Base-by-base conservation (phyloP, 2,888 invertebrate genomes). In the Microctonus hyperodae region DNA sequence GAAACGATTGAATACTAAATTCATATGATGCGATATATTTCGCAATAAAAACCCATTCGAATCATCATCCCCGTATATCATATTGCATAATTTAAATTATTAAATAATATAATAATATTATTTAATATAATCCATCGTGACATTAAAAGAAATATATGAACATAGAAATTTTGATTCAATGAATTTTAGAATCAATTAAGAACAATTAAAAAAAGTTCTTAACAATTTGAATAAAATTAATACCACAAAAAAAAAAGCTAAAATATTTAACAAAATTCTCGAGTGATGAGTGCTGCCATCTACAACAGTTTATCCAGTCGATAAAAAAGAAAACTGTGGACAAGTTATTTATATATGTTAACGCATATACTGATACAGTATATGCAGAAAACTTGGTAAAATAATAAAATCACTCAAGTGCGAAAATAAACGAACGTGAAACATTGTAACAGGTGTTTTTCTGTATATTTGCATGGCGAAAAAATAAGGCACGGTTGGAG, bases 381-480 rank as follows among this genome's bases (percentile, higher is more conserved):
- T 10, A 28, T 7, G 35, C 10, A 35, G 53, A 25, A n/a, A n/a
- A n/a, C n/a, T n/a, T n/a, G n/a, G n/a, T n/a, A 13, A 20, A 37
- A 23, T 23, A 57, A 22, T 13, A 40, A 40, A 13, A 4, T 25
- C 5, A 65, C 23, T 37, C 53, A 58, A 44, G 61, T 64, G 69
- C 57, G 65, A 68, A 73, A 76, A 75, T 75, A 72, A 74, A 77
- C 62, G 67, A 66, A 70, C 59, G 58, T 59, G 51, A 50, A 35
- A 35, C 63, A 70, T 64, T 69, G 73, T 76, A 78, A 78, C 77
- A 78, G 74, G 76, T 78, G 78, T 78, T 76, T 74, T 71, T 68
- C 71, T n/a, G 7, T 16, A 16, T n/a, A 20, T 44, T 16, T 44
- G 16, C 16, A 20, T 16, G 7, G 16, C 4, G 44, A 4, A 16